Evolutionary conservation across 2,113 vertebrate species (phyloP).

Genomic region (Capreolus pygargus): DNA sequence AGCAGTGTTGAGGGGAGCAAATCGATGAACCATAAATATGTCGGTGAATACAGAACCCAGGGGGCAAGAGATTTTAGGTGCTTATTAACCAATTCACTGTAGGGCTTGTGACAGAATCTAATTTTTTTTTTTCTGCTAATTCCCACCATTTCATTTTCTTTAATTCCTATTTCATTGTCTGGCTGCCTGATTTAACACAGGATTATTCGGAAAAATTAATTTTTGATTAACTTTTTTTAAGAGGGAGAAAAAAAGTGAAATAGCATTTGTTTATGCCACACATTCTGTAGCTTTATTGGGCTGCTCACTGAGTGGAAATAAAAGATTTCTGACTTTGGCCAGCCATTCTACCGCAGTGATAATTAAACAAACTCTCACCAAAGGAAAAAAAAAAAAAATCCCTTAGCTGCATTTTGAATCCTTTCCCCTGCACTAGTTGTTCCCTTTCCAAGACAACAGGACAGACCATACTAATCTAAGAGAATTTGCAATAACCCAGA

Average conservation of each 20-base stretch:
- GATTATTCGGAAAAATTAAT: slow-evolving; percentile 53
- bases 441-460: slow-evolving; percentile 60
- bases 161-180: slow-evolving; percentile 64
- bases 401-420: slow-evolving; percentile 20
- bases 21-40: neutral
- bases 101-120: neutral
- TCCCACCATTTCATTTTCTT: slow-evolving; percentile 50
- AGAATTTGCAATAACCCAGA: slow-evolving; percentile 50
- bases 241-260: neutral
- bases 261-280: slow-evolving; percentile 33
- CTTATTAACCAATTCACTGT: slow-evolving; percentile 34
- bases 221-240: slow-evolving; percentile 56
- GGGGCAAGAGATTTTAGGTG: neutral
- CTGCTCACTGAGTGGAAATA: slow-evolving; percentile 55
- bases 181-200: slow-evolving; percentile 47
- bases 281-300: slow-evolving; percentile 53
- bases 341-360: slow-evolving; percentile 60
- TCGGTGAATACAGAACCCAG: neutral
- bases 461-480: slow-evolving; percentile 60
- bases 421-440: slow-evolving; percentile 45
- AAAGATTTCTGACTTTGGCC: slow-evolving; percentile 69
- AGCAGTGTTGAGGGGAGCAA: neutral
- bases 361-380: slow-evolving; percentile 67
- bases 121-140: slow-evolving; percentile 46
- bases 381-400: neutral